These are phyloP conservation scores for Benthosema pterotum DNA, from an alignment of 2,797 vertebrate genomes.

Conservation along the genomic window DNA sequence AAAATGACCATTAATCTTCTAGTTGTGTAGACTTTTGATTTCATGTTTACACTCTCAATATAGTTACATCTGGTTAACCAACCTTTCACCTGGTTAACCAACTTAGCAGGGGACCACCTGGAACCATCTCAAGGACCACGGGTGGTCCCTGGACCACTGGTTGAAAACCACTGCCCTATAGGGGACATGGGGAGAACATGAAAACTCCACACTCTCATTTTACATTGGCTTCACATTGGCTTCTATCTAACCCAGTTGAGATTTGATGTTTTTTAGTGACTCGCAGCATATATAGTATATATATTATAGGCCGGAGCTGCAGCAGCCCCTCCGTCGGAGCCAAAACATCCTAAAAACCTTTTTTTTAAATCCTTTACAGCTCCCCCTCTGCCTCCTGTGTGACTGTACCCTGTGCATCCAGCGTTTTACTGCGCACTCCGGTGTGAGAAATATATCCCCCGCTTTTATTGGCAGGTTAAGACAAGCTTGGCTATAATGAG, in stretches of 20 bases:
- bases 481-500: slow-evolving; percentile 67
- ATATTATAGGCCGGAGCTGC: slow-evolving; percentile 20
- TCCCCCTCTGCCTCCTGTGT: slow-evolving; percentile 32
- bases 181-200: no score
- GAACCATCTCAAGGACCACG: no score
- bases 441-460: slow-evolving; percentile 61
- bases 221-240: no score
- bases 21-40: no score
- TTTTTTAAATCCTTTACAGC: slow-evolving; percentile 41
- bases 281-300: slow-evolving; percentile 1
- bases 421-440: slow-evolving; percentile 59
- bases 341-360: slow-evolving; percentile 40
- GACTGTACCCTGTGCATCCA: slow-evolving; percentile 51
- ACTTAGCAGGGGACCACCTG: no score
- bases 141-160: no score
- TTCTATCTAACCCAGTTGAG: no score
- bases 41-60: no score
- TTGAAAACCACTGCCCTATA: no score
- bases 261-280: slow-evolving; percentile 4
- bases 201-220: not conserved
- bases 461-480: slow-evolving; percentile 69
- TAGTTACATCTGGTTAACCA: no score
- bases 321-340: not conserved
- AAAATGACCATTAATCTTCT: no score
- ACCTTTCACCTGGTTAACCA: no score